phyloP scores from a whole-genome alignment of 2,888 invertebrate species.

The Opisthograptis luteolata region DNA sequence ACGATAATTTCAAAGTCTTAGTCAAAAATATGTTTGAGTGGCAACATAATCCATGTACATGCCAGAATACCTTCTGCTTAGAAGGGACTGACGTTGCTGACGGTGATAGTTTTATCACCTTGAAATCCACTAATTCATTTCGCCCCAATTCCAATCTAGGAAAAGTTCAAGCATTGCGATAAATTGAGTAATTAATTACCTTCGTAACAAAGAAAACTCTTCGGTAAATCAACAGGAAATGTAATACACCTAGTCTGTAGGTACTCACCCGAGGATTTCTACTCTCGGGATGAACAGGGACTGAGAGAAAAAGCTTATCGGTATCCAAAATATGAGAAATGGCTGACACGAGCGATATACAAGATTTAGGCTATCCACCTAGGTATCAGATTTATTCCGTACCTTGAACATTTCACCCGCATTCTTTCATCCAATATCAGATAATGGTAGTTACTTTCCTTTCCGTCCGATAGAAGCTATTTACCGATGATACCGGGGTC shows the following conservation, averaged over 20 bases:
- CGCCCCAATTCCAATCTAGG: constrained; percentile 4
- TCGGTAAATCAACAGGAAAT: constrained; percentile 21
- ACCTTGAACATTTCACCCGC: constrained; percentile 22
- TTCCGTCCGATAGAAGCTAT: constrained; percentile 8
- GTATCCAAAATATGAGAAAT: constrained; percentile 22
- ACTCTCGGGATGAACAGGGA: constrained; percentile 9
- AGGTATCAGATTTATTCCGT: constrained; percentile 9
- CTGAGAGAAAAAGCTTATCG: constrained; percentile 14
- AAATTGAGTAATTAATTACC: constrained; percentile 22
- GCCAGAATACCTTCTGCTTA: background rate
- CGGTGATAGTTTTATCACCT: too few relatives aligned
- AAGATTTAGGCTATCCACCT: constrained; percentile 20
- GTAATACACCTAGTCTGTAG: constrained; percentile 9
- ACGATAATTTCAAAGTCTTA: too few relatives aligned
- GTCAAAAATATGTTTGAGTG: too few relatives aligned
- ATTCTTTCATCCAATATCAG: constrained; percentile 20
- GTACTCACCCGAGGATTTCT: background rate
- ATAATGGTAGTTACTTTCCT: constrained; percentile 14
- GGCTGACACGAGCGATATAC: constrained; percentile 19
- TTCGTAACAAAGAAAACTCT: constrained; percentile 21
- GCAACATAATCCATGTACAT: too few relatives aligned
- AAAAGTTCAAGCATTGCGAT: constrained; percentile 16
- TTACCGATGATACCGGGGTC: constrained; percentile 4
- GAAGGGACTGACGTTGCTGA: too few relatives aligned
- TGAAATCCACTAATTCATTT: constrained; percentile 6